A percentile compares a stretch with the other conserved stretches of the same genome.
phyloP scores from a whole-genome alignment of 1,140 invertebrate species.

The Gonatopus flavifemur region DNA sequence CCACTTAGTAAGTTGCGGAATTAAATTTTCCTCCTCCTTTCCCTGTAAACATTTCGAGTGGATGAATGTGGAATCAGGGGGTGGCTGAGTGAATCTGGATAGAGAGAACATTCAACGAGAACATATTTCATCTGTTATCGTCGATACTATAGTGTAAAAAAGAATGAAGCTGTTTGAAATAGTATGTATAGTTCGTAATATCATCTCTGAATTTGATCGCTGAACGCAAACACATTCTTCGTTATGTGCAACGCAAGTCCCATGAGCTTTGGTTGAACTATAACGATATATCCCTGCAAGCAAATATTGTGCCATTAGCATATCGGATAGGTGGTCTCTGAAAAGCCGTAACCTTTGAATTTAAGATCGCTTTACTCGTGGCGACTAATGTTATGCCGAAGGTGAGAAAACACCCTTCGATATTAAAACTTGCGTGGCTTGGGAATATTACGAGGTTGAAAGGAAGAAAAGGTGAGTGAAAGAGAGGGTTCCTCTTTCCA shows the following conservation, averaged over 20 bases:
- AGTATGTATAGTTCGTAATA: too few species aligned
- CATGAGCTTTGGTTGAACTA: slow-evolving; percentile 15
- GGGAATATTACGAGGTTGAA: slow-evolving; percentile 40
- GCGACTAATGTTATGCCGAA: slow-evolving; percentile 43
- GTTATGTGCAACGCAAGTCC: too few species aligned
- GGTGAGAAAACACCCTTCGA: slow-evolving; percentile 55
- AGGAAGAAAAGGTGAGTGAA: too few species aligned
- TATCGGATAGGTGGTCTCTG: slow-evolving; percentile 45
- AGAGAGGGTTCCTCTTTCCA: slow-evolving; percentile 9
- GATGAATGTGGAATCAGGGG: too few species aligned
- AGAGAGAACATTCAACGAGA: too few species aligned
- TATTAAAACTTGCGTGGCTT: slow-evolving; percentile 55
- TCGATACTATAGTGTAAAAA: too few species aligned
- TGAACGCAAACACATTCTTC: too few species aligned
- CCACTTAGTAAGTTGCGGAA: slow-evolving; percentile 33
- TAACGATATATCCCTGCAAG: slow-evolving; percentile 6
- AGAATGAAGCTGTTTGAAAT: too few species aligned
- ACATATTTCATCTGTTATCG: too few species aligned
- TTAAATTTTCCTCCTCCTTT: slow-evolving; percentile 52
- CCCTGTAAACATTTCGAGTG: too few species aligned
- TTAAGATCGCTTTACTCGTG: slow-evolving; percentile 42
- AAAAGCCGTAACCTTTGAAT: slow-evolving; percentile 45
- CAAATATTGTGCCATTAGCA: slow-evolving; percentile 48
- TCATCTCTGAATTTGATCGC: too few species aligned
- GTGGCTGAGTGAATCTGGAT: too few species aligned